Evolutionary conservation across 2,888 invertebrate species (phyloP).

Genomic region (Belgica antarctica): DNA sequence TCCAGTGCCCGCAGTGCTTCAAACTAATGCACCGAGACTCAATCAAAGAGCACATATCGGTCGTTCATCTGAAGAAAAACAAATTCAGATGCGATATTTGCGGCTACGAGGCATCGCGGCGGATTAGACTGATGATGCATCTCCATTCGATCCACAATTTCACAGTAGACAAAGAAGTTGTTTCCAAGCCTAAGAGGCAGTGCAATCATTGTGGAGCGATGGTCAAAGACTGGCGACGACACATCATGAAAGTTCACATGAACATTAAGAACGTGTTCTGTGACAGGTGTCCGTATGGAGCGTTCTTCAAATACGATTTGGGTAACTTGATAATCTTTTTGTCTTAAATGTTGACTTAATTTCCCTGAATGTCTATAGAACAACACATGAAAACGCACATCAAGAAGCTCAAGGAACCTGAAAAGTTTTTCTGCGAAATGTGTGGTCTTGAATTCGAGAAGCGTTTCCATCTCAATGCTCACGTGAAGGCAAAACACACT

Average conservation of each 20-base stretch:
- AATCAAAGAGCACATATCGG: neutral
- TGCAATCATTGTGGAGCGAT: neutral
- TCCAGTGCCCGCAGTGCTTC: constrained; percentile 1
- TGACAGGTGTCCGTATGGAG: neutral
- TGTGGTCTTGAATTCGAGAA: constrained; percentile 21
- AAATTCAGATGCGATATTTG: neutral
- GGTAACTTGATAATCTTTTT: neutral
- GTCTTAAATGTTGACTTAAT: neutral
- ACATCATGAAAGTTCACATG: constrained; percentile 18
- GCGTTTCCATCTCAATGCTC: constrained; percentile 35
- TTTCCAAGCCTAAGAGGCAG: neutral
- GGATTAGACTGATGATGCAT: neutral
- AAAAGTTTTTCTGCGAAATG: constrained; percentile 7
- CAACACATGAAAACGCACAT: constrained; percentile 17
- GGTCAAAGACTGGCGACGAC: constrained; percentile 18
- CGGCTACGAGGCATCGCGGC: neutral
- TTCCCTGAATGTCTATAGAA: neutral
- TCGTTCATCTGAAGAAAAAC: neutral
- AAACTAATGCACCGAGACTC: neutral
- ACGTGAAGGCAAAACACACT: constrained; percentile 34
- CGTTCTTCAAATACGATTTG: neutral
- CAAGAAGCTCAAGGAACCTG: neutral
- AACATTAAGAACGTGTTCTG: constrained; percentile 10
- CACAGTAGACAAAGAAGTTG: neutral
- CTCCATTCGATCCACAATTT: neutral